Evolutionary conservation across 2,797 vertebrate genomes (phyloP).

Genomic region (Typhlichthys eigenmanni): DNA sequence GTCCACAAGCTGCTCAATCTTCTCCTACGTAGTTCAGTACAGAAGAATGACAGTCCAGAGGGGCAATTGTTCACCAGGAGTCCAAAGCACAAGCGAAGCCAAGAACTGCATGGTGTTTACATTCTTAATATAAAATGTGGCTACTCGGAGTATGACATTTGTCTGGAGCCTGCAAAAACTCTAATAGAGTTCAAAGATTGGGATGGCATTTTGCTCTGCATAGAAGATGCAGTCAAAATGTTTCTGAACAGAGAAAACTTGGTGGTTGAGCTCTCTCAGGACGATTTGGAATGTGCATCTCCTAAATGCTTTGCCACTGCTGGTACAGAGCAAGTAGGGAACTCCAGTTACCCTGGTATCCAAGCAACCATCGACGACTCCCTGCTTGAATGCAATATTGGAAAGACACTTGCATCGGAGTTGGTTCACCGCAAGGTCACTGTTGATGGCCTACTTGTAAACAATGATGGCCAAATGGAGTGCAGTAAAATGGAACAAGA

Average conservation of each 20-base stretch:
- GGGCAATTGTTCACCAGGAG: slow-evolving; percentile 60
- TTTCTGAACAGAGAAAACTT: slow-evolving; percentile 88
- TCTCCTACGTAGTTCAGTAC: slow-evolving; percentile 82
- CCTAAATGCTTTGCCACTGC: slow-evolving; percentile 56
- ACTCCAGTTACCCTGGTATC: slow-evolving; percentile 37
- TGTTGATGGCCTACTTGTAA: slow-evolving; percentile 9
- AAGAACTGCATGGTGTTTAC: slow-evolving; percentile 86
- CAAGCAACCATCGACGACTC: slow-evolving; percentile 59
- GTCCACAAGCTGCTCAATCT: slow-evolving; percentile 90
- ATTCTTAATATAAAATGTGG: slow-evolving; percentile 88
- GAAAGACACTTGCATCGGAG: slow-evolving; percentile 79
- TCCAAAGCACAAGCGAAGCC: slow-evolving; percentile 77
- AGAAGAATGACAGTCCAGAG: slow-evolving; percentile 71
- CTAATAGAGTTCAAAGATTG: slow-evolving; percentile 95
- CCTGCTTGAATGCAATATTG: slow-evolving; percentile 70
- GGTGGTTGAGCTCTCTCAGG: slow-evolving; percentile 77
- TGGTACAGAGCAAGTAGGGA: slow-evolving; percentile 42
- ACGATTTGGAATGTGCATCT: slow-evolving; percentile 77
- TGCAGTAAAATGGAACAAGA: slow-evolving; percentile 17
- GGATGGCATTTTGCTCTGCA: slow-evolving; percentile 82
- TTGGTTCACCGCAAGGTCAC: slow-evolving; percentile 75
- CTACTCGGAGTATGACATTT: slow-evolving; percentile 89
- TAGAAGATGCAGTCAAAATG: slow-evolving; percentile 86
- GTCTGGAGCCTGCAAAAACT: slow-evolving; percentile 92
- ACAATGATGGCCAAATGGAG: slow-evolving; percentile 14